These are phyloP conservation scores for Bradypus variegatus DNA, from an alignment of 2,797 vertebrate species.

Conservation along the genomic window DNA sequence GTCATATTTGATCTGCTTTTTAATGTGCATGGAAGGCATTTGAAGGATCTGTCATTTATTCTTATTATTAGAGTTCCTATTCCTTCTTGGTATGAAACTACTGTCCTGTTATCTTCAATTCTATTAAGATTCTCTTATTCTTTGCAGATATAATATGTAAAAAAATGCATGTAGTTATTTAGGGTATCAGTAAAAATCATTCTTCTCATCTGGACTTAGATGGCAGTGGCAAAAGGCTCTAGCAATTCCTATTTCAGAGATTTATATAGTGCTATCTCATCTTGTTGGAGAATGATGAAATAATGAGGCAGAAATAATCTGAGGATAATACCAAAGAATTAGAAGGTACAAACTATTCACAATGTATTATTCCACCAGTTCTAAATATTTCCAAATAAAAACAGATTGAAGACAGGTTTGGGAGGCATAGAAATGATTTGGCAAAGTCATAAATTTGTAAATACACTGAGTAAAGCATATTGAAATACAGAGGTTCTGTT, in stretches of 20 bases:
- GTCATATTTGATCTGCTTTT: constrained; percentile 8
- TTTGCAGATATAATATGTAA: background rate
- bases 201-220: constrained; percentile 25
- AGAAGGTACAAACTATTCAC: constrained; percentile 1
- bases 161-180: background rate
- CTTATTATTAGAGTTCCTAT: background rate
- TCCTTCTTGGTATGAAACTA: background rate
- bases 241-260: constrained; percentile 31
- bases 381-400: constrained; percentile 34
- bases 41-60: background rate
- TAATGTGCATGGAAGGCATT: background rate
- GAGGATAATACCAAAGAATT: constrained; percentile 26
- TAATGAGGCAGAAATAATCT: constrained; percentile 35
- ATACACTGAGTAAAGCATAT: background rate
- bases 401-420: background rate
- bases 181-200: background rate
- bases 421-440: background rate
- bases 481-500: background rate
- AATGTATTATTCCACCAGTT: background rate
- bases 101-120: background rate
- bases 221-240: background rate
- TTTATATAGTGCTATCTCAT: background rate
- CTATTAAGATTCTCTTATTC: background rate
- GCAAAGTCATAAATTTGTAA: constrained; percentile 3
- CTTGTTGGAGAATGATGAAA: constrained; percentile 6